phyloP scores from a whole-genome alignment of 2,888 invertebrate species.

The Automeris io region DNA sequence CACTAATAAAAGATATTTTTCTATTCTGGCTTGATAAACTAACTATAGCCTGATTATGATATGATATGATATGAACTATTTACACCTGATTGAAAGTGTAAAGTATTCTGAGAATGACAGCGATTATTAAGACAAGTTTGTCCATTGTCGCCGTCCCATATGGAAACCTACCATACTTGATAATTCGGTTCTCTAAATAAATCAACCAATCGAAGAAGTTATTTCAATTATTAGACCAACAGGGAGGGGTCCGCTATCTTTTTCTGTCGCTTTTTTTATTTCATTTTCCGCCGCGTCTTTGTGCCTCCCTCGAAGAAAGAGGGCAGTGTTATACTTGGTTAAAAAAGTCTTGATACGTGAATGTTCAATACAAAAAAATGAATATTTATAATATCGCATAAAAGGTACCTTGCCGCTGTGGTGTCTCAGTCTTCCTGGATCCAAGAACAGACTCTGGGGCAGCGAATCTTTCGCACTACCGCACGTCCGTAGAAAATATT shows the following conservation, averaged over 20 bases:
- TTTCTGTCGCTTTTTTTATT: constrained; percentile 48
- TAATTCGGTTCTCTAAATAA: not conserved
- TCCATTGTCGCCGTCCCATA: too few relatives aligned
- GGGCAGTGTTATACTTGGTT: constrained; percentile 38
- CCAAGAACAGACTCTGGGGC: too few relatives aligned
- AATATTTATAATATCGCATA: not conserved
- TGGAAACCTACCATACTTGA: not conserved
- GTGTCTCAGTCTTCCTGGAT: too few relatives aligned
- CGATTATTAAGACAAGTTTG: too few relatives aligned
- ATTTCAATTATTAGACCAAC: constrained; percentile 68
- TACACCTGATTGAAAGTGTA: too few relatives aligned
- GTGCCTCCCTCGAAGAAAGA: constrained; percentile 65
- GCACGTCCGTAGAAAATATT: too few relatives aligned
- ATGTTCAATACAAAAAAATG: not conserved
- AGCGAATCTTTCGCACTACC: too few relatives aligned
- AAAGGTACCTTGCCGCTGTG: not conserved
- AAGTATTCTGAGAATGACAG: too few relatives aligned
- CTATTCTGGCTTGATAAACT: too few relatives aligned
- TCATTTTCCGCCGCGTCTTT: constrained; percentile 61
- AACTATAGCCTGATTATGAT: too few relatives aligned
- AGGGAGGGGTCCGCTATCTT: constrained; percentile 52
- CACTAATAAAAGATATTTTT: too few relatives aligned
- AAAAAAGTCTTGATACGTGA: constrained; percentile 40
- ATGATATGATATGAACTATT: too few relatives aligned
- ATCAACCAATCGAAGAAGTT: constrained; percentile 24